These are phyloP conservation scores for Watsonalla binaria DNA, from an alignment of 2,888 invertebrate genomes.

Conservation along the genomic window DNA sequence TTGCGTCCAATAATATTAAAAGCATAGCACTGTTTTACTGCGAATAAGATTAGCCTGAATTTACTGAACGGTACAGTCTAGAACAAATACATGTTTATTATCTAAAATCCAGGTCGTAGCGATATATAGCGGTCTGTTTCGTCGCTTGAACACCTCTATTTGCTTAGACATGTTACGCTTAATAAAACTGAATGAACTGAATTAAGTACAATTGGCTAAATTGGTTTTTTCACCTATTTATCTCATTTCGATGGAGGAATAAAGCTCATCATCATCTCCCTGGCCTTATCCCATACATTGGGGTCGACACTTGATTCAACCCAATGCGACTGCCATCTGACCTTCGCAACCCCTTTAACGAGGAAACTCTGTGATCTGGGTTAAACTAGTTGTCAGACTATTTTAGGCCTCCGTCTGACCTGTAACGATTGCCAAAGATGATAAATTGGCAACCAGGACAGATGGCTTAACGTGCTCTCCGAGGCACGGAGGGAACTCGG, in stretches of 20 bases:
- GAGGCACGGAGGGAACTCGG: too few species aligned
- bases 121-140: background rate
- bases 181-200: background rate
- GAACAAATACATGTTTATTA: slow-evolving; percentile 1
- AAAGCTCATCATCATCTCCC: too few species aligned
- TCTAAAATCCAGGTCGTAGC: background rate
- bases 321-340: too few species aligned
- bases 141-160: background rate
- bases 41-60: background rate
- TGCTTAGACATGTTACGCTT: background rate
- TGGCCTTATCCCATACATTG: too few species aligned
- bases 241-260: background rate
- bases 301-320: too few species aligned
- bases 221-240: background rate
- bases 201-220: background rate
- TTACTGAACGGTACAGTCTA: background rate
- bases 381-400: too few species aligned
- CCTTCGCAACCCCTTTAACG: too few species aligned
- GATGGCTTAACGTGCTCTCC: too few species aligned
- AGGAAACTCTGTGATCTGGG: too few species aligned
- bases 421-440: too few species aligned
- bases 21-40: background rate
- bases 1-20: background rate
- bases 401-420: too few species aligned
- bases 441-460: too few species aligned